Conservation (phyloP, 92 coral and sea anemone genomes). For the Desmophyllum pertusum region DNA sequence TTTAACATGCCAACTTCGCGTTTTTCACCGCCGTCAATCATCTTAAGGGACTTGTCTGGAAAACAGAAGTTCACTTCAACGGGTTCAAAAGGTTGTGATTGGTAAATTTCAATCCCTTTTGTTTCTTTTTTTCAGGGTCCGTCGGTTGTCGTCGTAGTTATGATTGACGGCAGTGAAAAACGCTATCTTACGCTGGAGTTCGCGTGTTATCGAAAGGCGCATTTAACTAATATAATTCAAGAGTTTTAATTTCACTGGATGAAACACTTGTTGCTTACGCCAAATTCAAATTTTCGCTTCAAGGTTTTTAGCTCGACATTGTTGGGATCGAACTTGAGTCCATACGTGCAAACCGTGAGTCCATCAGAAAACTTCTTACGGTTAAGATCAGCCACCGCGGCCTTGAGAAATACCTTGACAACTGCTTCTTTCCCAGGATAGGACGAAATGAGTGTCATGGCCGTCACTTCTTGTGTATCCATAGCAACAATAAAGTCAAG, state of each 20-base stretch:
- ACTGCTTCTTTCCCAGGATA: constrained; percentile 74
- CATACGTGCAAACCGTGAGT: constrained; percentile 63
- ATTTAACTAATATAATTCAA: not conserved
- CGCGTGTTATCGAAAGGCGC: not conserved
- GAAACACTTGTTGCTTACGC: constrained; percentile 65
- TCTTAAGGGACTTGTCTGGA: too few relatives aligned
- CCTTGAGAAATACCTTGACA: constrained; percentile 54
- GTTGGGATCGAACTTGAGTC: constrained; percentile 76
- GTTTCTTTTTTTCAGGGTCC: too few relatives aligned
- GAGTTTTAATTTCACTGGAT: constrained; percentile 58
- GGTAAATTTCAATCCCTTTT: too few relatives aligned
- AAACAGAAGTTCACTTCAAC: too few relatives aligned
- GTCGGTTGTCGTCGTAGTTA: too few relatives aligned
- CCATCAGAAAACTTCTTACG: constrained; percentile 67
- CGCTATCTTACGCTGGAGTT: not conserved
- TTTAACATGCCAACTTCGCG: too few relatives aligned
- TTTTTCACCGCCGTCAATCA: too few relatives aligned
- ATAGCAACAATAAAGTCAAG: constrained; percentile 75
- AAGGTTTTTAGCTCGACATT: constrained; percentile 67
- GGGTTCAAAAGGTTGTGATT: too few relatives aligned
- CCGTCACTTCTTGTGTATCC: constrained; percentile 76
- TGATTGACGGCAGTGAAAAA: not conserved
- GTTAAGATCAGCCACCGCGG: constrained; percentile 61
- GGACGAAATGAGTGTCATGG: constrained; percentile 73
- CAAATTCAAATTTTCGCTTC: constrained; percentile 71